phyloP scores from a whole-genome alignment of 2,797 vertebrate genomes.

The Amblyraja radiata region DNA sequence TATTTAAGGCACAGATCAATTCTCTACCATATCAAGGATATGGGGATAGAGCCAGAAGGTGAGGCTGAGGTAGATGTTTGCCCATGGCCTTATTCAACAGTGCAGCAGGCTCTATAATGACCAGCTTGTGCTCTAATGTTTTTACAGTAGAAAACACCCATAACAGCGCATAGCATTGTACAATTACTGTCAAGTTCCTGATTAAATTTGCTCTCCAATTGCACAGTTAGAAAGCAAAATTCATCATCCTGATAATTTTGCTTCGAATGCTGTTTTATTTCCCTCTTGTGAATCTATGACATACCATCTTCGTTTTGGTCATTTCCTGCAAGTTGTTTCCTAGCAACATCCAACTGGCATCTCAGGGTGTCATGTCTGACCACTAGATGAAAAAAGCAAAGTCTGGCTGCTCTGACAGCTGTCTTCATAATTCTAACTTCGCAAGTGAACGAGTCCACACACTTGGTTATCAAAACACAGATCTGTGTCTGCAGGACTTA shows the following conservation, averaged over 20 bases:
- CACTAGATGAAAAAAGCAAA: neutral
- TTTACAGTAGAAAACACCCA: neutral
- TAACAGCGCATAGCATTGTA: neutral
- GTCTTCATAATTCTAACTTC: constrained; percentile 9
- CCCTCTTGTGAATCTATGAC: neutral
- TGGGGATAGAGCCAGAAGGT: no score
- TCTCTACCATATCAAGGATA: no score
- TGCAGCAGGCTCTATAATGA: no score
- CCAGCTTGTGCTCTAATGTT: no score
- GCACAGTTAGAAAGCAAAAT: neutral
- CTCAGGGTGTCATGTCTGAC: neutral
- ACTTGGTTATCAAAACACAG: constrained; percentile 18
- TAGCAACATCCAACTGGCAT: neutral
- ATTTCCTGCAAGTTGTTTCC: neutral
- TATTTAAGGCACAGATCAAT: no score
- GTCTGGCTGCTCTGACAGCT: constrained; percentile 23
- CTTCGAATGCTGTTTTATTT: no score
- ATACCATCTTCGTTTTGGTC: neutral
- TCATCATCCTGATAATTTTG: neutral
- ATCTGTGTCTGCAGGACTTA: constrained; percentile 7
- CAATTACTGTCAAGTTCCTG: neutral
- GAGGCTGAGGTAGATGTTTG: no score
- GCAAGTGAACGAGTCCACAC: neutral
- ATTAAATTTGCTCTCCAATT: no score
- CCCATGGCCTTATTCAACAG: no score